phyloP scores from a whole-genome alignment of 2,888 invertebrate species.

The Trachelus tabidus region DNA sequence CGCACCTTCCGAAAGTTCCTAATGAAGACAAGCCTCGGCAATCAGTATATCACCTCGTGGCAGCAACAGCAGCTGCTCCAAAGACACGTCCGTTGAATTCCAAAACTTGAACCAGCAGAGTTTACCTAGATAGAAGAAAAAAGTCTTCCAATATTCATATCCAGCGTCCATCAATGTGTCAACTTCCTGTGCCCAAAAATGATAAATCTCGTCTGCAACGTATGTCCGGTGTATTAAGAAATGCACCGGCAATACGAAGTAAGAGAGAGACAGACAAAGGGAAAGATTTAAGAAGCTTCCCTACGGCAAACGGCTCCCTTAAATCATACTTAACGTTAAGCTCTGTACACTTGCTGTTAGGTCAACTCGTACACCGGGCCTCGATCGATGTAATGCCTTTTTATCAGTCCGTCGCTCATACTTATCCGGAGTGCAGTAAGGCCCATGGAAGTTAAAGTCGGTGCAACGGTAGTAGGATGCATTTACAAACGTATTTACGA shows the following conservation, averaged over 20 bases:
- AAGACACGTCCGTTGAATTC: background rate
- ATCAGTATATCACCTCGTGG: background rate
- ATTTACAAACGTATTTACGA: slow-evolving; percentile 22
- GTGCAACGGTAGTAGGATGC: background rate
- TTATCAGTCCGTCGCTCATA: slow-evolving; percentile 23
- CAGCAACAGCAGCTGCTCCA: background rate
- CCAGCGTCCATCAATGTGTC: background rate
- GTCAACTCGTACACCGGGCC: slow-evolving; percentile 12
- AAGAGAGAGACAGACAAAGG: background rate
- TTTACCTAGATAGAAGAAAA: background rate
- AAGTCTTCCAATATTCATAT: background rate
- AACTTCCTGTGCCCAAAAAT: background rate
- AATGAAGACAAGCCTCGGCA: slow-evolving; percentile 3
- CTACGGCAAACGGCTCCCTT: slow-evolving; percentile 7
- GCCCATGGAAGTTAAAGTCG: background rate
- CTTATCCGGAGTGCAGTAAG: background rate
- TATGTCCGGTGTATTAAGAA: background rate
- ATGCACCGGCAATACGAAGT: background rate
- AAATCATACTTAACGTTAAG: slow-evolving; percentile 16
- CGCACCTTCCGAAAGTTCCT: background rate
- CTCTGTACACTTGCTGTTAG: slow-evolving; percentile 11
- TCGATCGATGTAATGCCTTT: slow-evolving; percentile 18
- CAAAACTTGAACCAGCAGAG: background rate
- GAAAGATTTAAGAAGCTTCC: background rate
- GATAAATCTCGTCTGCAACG: background rate